Evolutionary conservation across 2,797 vertebrate species (phyloP), one percentile per base, ranked within the genome.

Genomic region (Scleropages formosus): DNA sequence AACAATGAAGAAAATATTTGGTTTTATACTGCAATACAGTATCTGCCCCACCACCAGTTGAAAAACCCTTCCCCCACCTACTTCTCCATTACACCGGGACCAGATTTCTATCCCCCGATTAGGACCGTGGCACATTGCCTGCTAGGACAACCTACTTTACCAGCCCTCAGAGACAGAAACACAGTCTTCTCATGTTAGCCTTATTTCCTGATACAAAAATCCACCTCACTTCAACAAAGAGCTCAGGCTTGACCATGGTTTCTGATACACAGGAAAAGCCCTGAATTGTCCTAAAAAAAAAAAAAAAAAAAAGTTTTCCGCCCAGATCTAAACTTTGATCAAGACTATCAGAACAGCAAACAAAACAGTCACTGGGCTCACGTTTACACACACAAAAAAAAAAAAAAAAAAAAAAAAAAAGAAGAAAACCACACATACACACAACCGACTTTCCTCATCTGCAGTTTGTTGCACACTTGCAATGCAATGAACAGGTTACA

Each of bases 181-280:
- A 12, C 18, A 11, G 16, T 46, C 53, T 49, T 39, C n/a, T 61
- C 53, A 16, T 27, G 53, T 0, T 12, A 7, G 56, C 56, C 27
- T 56, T 72, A 72, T 72, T 72, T 49, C 60, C 72, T 70, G 53
- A 72, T n/a, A 11, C 56, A 18, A 53, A 31, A 27, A 6, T 51
- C 9, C 64, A 58, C 58, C 72, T 47, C 58, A 39, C 72, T 47
- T 39, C 13, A 20, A 53, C 58, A 11, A 31, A 47, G 20, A 44
- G 0, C 2, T 16, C 56, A 59, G 18, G 60, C 24, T 16, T 11
- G 27, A 26, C 62, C 26, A 24, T 18, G 58, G 9, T 9, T 3
- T 18, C 26, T 26, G 62, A 22, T 13, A 64, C 2, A 27, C 61
- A 12, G 9, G 39, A 26, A 10, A 6, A 39, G 26, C 24, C 13